A percentile compares a stretch with the other conserved stretches of the same genome.
Conservation (phyloP, 2,888 invertebrate genomes). For the Malthinus seriepunctatus region DNA sequence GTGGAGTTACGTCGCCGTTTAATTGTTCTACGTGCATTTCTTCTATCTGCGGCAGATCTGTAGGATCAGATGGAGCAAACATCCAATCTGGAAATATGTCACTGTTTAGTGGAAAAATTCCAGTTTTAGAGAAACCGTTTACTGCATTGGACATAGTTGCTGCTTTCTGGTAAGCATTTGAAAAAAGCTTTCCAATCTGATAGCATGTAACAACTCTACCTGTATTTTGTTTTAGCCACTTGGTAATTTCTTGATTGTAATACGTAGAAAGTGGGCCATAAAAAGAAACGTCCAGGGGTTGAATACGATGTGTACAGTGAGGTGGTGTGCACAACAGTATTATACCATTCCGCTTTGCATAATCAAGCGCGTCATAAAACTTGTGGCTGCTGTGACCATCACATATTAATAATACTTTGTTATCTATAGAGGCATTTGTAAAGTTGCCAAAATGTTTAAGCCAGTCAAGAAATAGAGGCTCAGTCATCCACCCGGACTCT, state of each 20-base stretch:
- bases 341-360: too few species aligned
- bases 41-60: constrained; percentile 1
- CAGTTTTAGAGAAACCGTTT: constrained; percentile 10
- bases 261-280: constrained; percentile 9
- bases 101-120: constrained; percentile 13
- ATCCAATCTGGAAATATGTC: constrained; percentile 19
- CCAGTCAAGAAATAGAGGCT: too few species aligned
- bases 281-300: constrained; percentile 43
- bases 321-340: too few species aligned
- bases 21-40: neutral
- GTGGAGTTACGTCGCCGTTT: neutral
- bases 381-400: too few species aligned
- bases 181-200: constrained; percentile 10
- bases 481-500: too few species aligned
- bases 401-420: too few species aligned
- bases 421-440: too few species aligned
- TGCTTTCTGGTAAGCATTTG: constrained; percentile 8
- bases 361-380: too few species aligned
- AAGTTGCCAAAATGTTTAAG: too few species aligned
- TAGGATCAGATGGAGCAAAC: constrained; percentile 18
- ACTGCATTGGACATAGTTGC: constrained; percentile 10
- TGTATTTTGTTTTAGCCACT: constrained; percentile 5
- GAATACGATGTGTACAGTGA: constrained; percentile 39
- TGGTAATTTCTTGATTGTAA: constrained; percentile 13
- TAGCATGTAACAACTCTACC: constrained; percentile 7